Evolutionary conservation across 2,113 vertebrate genomes (phyloP).

Genomic region (human): GRCh38 chr20:5941501-5942000

Average conservation of each 20-base stretch:
- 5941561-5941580: background rate
- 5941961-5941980: slow-evolving; percentile 88
- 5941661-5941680: background rate
- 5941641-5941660: background rate
- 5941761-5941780: background rate
- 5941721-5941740: background rate
- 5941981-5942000: slow-evolving; percentile 90
- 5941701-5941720: background rate
- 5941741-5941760: slow-evolving; percentile 13
- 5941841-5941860: background rate
- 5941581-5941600: background rate
- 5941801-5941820: slow-evolving; percentile 38
- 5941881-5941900: background rate
- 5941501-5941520: background rate
- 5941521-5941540: background rate
- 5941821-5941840: background rate
- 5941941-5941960: slow-evolving; percentile 92
- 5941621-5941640: background rate
- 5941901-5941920: background rate
- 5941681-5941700: background rate
- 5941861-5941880: background rate
- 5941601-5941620: background rate
- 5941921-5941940: background rate
- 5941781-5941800: background rate
- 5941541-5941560: background rate